A percentile compares a stretch with the other conserved stretches of the same genome.
Conservation (phyloP, 2,888 invertebrate genomes). For the Lasioglossum malachurum region DNA sequence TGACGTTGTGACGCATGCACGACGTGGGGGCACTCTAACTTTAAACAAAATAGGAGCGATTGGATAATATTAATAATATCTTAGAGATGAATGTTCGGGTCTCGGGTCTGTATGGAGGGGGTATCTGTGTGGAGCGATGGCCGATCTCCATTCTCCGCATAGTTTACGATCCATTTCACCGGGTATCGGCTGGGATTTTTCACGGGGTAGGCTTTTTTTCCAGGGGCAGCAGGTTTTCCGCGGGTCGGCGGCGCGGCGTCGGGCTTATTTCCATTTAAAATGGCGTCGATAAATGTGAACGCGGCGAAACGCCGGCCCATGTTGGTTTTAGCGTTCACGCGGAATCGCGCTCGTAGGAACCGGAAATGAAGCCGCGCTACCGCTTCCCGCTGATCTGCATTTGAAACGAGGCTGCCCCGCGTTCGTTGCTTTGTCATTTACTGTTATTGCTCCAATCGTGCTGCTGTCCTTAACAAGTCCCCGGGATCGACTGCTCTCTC, state of each 20-base stretch:
- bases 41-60: too few relatives aligned
- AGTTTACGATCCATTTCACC: constrained; percentile 47
- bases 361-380: constrained; percentile 55
- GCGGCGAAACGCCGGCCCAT: constrained; percentile 46
- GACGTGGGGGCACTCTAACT: too few relatives aligned
- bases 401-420: constrained; percentile 55
- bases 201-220: constrained; percentile 39
- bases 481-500: constrained; percentile 7
- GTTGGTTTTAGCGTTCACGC: constrained; percentile 59
- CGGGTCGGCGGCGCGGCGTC: constrained; percentile 23
- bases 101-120: background rate
- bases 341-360: constrained; percentile 46
- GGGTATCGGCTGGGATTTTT: constrained; percentile 10
- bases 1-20: too few relatives aligned
- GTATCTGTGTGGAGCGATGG: background rate
- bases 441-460: constrained; percentile 51
- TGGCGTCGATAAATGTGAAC: constrained; percentile 52
- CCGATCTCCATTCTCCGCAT: constrained; percentile 12
- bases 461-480: constrained; percentile 37
- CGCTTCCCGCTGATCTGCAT: constrained; percentile 62
- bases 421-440: constrained; percentile 62
- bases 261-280: constrained; percentile 58
- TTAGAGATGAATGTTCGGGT: too few relatives aligned
- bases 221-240: constrained; percentile 38
- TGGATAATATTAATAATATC: too few relatives aligned